These are phyloP conservation scores for Lethrus apterus DNA, from an alignment of 1,140 invertebrate genomes.

Conservation along the genomic window DNA sequence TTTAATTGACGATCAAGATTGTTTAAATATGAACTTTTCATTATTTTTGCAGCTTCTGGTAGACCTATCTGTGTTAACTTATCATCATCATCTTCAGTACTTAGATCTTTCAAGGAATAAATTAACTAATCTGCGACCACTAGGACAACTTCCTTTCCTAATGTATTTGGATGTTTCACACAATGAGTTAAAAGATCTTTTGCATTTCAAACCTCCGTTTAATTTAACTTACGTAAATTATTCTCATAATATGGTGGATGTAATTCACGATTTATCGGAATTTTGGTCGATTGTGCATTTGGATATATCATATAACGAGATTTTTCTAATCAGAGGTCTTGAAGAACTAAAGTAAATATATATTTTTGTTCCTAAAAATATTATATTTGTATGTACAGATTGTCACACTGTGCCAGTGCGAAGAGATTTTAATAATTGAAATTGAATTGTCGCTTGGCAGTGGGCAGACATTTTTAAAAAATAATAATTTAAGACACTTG, in stretches of 20 bases:
- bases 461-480: neutral
- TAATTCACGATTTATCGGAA: conserved; percentile 25
- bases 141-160: conserved; percentile 26
- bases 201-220: conserved; percentile 30
- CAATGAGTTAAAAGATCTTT: conserved; percentile 23
- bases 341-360: conserved; percentile 19
- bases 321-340: conserved; percentile 25
- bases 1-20: too few relatives aligned
- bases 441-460: neutral
- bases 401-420: neutral
- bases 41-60: conserved; percentile 22
- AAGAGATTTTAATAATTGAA: neutral
- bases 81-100: conserved; percentile 29
- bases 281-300: conserved; percentile 34
- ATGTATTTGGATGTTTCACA: conserved; percentile 32
- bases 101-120: conserved; percentile 29
- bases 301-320: conserved; percentile 29
- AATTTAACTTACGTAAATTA: conserved; percentile 29
- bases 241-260: conserved; percentile 24
- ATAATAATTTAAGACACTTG: neutral
- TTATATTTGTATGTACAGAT: neutral
- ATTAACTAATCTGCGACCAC: conserved; percentile 20
- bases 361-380: neutral
- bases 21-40: too few relatives aligned
- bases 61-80: conserved; percentile 23